Evolutionary conservation across 1,140 invertebrate species (phyloP), one percentile per base, ranked within the genome.

Genomic region (Diorhabda elongata): DNA sequence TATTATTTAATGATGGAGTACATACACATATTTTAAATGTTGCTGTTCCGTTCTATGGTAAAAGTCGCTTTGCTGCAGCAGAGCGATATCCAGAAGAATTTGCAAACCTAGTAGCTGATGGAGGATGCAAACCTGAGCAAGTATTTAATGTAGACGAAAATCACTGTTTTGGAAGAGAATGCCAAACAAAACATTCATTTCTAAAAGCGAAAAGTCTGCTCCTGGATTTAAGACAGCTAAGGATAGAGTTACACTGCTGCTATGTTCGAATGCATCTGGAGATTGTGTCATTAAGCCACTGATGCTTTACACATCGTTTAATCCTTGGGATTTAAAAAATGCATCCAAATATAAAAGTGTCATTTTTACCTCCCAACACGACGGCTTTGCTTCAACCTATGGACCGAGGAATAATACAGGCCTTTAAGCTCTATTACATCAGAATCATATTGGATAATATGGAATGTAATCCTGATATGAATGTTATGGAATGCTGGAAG

Each of bases 191-290:
- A 83, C 79, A 42, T 83, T 76, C 72, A 79, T 83, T 68, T 76
- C 77, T 5, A 73, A 80, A 74, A 74, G 74, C 44, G 76, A 83
- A 68, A 81, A 82, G 71, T 65, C 69, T 57, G 74, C 78, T 64
- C 74, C 77, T 44, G 81, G 81, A 57, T 81, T 79, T 74, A 84
- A 83, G 73, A 73, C 76, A 58, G 75, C 75, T 43, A 84, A 84
- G 73, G 82, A 85, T 44, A 61, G 64, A 59, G 44, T 71, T 6
- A 73, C 65, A 42, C 44, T 68, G 61, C 43, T 72, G 64, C 26
- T 71, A 11, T 58, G 64, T 67, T 67, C 64, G 44, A 66, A 69
- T 56, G 67, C 67, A 56, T 64, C 57, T 66, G 58, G 58, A 60
- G 69, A 69, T 66, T 58, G 61, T 69, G 26, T 66, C 5, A 66